Base-by-base conservation (phyloP, 2,888 invertebrate genomes). In the Tetramorium bicarinatum region DNA sequence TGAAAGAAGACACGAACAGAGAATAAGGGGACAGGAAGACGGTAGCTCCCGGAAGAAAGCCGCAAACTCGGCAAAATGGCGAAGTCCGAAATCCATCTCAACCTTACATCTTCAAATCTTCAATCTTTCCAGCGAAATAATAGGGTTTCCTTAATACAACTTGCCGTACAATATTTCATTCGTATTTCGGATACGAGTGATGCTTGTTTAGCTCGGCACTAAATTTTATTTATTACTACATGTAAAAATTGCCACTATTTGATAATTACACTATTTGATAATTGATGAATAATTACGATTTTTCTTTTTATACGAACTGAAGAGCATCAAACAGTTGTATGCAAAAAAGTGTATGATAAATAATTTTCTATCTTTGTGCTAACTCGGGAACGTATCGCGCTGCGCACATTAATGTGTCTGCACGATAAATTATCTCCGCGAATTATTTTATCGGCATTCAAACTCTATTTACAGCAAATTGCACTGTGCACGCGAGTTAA, bases 81-180 rank as follows among this genome's bases (percentile, higher is more conserved):
- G 21, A 80, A 87, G 82, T 61, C 71, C 29, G 38, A 84, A 80
- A 75, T 75, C 67, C 62, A 61, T 49, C 80, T 69, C 64, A 67
- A 79, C 54, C 71, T 82, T 44, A 59, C 66, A 64, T 79, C 69
- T 82, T 85, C 75, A 54, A 82, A 79, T 85, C 77, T 81, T 82
- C 77, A 59, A 69, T 75, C 79, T 62, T 56, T 54, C 52, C 34
- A 56, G 21, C 66, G 41, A 47, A 29, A 79, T 79, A 79, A 79
- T 61, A 71, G 34, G 41, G n/a, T 66, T 84, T 84, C n/a, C 41
- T 34, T 29, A 67, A 47, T 34, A 69, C 38, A 49, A 25, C 61
- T 47, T 61, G 15, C 21, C 75, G 18, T 21, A 67, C 38, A 41
- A 77, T 76, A 87, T 75, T 74, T 87, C 79, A 34, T 34, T 4